Percentiles rank a stretch among this genome's conserved stretches.
phyloP scores from a whole-genome alignment of 92 coral and sea anemone species.

The Palythoa grandiflora region DNA sequence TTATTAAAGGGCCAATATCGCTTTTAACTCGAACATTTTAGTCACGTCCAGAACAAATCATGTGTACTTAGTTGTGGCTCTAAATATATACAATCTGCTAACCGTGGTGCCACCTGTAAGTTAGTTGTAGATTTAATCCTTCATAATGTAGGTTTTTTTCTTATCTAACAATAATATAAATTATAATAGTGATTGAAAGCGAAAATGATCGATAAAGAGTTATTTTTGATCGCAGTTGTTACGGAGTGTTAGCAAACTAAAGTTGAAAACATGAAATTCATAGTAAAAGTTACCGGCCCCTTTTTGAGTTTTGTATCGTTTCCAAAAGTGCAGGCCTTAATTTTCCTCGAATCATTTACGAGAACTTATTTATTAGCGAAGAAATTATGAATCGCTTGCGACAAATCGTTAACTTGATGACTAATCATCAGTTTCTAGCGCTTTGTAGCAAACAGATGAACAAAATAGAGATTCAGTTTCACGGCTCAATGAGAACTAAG shows the following conservation, averaged over 20 bases:
- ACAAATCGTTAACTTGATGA: neutral
- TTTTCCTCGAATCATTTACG: too few relatives aligned
- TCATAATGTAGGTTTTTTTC: neutral
- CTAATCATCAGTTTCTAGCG: neutral
- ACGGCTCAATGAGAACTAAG: neutral
- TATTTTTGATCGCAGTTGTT: slow-evolving; percentile 5
- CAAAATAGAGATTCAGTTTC: neutral
- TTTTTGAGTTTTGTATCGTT: neutral
- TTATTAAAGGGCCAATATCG: neutral
- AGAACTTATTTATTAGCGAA: neutral
- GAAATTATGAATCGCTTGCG: neutral
- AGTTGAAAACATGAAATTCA: neutral
- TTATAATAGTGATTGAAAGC: neutral
- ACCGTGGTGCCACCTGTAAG: slow-evolving; percentile 8
- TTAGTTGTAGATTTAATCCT: neutral
- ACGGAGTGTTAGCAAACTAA: neutral
- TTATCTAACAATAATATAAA: neutral
- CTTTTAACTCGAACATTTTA: neutral
- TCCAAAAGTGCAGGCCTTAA: too few relatives aligned
- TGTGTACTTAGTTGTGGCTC: slow-evolving; percentile 12
- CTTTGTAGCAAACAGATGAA: neutral
- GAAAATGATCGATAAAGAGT: neutral
- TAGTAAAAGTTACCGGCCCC: neutral
- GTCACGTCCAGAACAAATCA: slow-evolving; percentile 41
- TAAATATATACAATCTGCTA: slow-evolving; percentile 2